Conservation (phyloP, 53 echinoderm and acorn worm species). For the Henricia sp. region DNA sequence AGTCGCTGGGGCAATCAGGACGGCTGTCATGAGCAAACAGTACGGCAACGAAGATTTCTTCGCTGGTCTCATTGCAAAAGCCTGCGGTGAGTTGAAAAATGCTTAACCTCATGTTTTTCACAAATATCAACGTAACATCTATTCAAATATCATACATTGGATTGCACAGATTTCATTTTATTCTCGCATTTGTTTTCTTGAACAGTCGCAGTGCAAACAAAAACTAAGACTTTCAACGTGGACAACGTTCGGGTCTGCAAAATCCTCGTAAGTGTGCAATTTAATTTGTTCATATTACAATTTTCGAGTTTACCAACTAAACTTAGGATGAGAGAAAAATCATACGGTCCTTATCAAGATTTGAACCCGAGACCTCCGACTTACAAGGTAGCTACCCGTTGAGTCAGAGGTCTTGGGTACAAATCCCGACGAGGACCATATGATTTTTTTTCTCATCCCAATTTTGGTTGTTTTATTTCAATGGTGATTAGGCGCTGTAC, state of each 20-base stretch:
- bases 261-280: constrained; percentile 86
- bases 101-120: neutral
- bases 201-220: constrained; percentile 49
- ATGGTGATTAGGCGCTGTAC: no score
- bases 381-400: no score
- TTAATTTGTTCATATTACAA: neutral
- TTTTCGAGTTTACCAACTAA: no score
- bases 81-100: constrained; percentile 81
- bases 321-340: no score
- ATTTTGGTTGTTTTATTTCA: no score
- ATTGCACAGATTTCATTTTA: neutral
- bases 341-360: no score
- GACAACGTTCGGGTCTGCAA: constrained; percentile 94
- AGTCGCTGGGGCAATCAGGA: constrained; percentile 78
- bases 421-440: no score
- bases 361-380: no score
- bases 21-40: constrained; percentile 98
- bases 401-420: no score
- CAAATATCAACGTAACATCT: neutral
- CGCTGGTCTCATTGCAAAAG: constrained; percentile 86
- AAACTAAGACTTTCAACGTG: constrained; percentile 91
- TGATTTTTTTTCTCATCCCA: no score
- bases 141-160: neutral
- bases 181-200: neutral
- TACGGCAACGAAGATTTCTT: constrained; percentile 99